phyloP scores from a whole-genome alignment of 2,888 invertebrate species.

The Drosophila conformis region DNA sequence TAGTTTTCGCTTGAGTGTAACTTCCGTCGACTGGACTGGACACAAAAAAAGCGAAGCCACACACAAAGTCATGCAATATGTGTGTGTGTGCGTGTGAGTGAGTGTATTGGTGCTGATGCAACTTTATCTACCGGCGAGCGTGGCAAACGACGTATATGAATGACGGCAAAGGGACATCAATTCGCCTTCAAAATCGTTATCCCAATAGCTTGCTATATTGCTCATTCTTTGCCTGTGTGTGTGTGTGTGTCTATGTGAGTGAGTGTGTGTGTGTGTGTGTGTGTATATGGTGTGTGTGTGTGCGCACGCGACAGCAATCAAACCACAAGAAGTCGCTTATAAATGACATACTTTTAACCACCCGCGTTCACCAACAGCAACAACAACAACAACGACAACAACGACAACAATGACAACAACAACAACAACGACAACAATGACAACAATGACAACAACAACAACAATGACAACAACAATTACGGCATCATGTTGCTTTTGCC shows the following conservation, averaged over 20 bases:
- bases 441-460: conserved; percentile 11
- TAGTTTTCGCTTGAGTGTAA: conserved; percentile 71
- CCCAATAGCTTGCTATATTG: conserved; percentile 22
- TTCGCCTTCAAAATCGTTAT: conserved; percentile 60
- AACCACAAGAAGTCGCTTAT: conserved; percentile 60
- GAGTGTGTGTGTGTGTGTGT: conserved; percentile 12
- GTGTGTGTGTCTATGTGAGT: conserved; percentile 11
- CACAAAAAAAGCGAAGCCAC: conserved; percentile 27
- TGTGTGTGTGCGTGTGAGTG: conserved; percentile 15
- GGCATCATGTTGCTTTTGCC: conserved; percentile 50
- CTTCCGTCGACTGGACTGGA: conserved; percentile 65
- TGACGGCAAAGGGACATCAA: conserved; percentile 68
- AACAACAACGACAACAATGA: conserved; percentile 7
- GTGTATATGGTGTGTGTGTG: conserved; percentile 12
- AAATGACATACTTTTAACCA: conserved; percentile 47
- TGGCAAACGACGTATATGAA: conserved; percentile 51
- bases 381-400: background rate
- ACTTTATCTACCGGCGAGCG: conserved; percentile 50
- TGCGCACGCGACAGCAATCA: conserved; percentile 36
- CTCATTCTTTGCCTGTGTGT: background rate
- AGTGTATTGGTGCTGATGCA: conserved; percentile 26
- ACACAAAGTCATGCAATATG: conserved; percentile 37
- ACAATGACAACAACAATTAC: conserved; percentile 35
- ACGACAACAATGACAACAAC: background rate
- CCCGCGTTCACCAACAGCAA: conserved; percentile 20